Evolutionary conservation across 2,797 vertebrate genomes (phyloP).

Genomic region (Pseudopleuronectes americanus): DNA sequence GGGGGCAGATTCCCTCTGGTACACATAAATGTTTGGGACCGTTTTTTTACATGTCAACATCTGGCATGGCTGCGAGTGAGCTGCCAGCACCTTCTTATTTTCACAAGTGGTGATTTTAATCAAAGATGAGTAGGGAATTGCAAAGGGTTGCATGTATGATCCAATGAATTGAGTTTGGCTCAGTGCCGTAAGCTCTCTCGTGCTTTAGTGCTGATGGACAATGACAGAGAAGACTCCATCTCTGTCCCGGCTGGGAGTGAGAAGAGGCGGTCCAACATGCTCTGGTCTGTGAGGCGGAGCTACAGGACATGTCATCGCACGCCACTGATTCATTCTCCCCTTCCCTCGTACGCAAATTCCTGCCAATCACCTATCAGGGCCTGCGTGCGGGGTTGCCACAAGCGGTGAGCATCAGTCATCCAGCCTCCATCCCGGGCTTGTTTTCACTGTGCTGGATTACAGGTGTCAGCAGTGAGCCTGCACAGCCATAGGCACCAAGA

Average conservation of each 20-base stretch:
- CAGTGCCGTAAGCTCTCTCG: conserved; percentile 34
- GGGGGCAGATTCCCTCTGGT: conserved; percentile 38
- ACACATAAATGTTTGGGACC: conserved; percentile 61
- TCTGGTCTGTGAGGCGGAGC: conserved; percentile 56
- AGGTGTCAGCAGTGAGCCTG: conserved; percentile 68
- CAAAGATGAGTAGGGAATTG: conserved; percentile 62
- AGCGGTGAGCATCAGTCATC: conserved; percentile 72
- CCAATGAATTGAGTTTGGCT: conserved; percentile 57
- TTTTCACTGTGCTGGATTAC: conserved; percentile 70
- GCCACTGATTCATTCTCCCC: conserved; percentile 59
- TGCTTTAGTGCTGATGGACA: conserved; percentile 65
- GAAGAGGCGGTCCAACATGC: conserved; percentile 37
- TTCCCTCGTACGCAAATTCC: conserved; percentile 63
- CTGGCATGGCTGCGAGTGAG: conserved; percentile 57
- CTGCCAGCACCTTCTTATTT: conserved; percentile 63
- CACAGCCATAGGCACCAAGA: conserved; percentile 52
- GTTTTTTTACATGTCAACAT: conserved; percentile 52
- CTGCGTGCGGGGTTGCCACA: conserved; percentile 52
- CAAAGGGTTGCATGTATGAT: conserved; percentile 33
- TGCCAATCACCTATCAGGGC: conserved; percentile 70
- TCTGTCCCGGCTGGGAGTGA: conserved; percentile 32
- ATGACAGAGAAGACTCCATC: conserved; percentile 65
- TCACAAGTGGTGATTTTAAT: conserved; percentile 73
- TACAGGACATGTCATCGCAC: conserved; percentile 69
- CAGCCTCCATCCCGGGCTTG: conserved; percentile 61